These are phyloP conservation scores for Drosophila triauraria DNA, from an alignment of 1,140 invertebrate genomes.

Conservation along the genomic window DNA sequence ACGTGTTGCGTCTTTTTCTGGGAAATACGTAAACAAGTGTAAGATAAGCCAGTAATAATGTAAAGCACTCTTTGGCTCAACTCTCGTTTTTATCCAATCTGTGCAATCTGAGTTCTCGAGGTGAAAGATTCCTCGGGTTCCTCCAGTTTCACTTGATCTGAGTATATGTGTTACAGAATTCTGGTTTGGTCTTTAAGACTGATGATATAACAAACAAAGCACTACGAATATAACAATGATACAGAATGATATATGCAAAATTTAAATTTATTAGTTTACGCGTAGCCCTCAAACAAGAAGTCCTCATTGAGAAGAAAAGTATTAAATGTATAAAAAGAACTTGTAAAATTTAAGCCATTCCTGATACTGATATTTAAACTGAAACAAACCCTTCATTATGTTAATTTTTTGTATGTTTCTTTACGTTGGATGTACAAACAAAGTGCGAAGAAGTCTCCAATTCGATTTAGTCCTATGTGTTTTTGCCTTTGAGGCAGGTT, in stretches of 20 bases:
- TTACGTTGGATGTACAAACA: conserved; percentile 43
- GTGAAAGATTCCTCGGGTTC: background rate
- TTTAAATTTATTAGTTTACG: conserved; percentile 28
- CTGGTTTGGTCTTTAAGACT: conserved; percentile 77
- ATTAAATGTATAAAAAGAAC: conserved; percentile 65
- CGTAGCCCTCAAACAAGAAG: conserved; percentile 7
- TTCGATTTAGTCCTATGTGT: conserved; percentile 30
- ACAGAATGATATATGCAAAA: conserved; percentile 51
- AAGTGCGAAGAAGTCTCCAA: conserved; percentile 23
- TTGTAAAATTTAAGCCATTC: conserved; percentile 73
- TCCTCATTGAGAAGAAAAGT: conserved; percentile 33
- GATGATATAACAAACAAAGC: conserved; percentile 64
- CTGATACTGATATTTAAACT: conserved; percentile 68
- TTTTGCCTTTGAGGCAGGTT: conserved; percentile 66
- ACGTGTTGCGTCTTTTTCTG: conserved; percentile 21
- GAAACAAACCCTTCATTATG: conserved; percentile 18
- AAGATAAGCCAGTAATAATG: conserved; percentile 22
- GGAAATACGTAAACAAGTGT: conserved; percentile 26
- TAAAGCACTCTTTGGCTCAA: conserved; percentile 16
- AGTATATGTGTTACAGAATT: conserved; percentile 29
- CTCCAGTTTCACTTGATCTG: conserved; percentile 43
- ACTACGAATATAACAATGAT: conserved; percentile 64
- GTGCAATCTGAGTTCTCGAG: conserved; percentile 18
- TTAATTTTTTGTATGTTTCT: conserved; percentile 24
- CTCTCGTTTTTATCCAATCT: conserved; percentile 19